Percentiles rank a stretch among this genome's conserved stretches.
These are phyloP conservation scores for Ahaetulla prasina DNA, from an alignment of 2,113 vertebrate species.

Conservation along the genomic window DNA sequence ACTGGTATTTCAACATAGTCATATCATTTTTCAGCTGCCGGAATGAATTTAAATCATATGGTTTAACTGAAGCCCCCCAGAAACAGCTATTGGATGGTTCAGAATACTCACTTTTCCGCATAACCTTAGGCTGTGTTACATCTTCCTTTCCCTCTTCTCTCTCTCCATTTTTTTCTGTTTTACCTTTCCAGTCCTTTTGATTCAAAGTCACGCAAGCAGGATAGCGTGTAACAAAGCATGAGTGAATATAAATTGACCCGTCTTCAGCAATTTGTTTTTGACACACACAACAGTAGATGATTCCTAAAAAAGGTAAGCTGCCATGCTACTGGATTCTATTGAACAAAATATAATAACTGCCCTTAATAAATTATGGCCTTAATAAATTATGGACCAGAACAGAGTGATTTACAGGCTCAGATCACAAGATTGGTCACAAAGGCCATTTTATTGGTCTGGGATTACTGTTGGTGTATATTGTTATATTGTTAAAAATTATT, in stretches of 20 bases:
- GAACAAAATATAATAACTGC: neutral
- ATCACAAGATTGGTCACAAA: neutral
- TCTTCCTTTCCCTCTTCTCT: neutral
- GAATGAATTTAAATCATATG: conserved; percentile 5
- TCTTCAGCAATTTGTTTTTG: conserved; percentile 4
- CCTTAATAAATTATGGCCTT: neutral
- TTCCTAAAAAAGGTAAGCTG: conserved; percentile 5
- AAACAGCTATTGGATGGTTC: neutral
- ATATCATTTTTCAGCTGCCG: conserved; percentile 6
- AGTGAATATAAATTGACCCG: conserved; percentile 9
- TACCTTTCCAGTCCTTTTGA: neutral
- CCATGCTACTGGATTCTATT: neutral
- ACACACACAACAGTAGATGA: neutral
- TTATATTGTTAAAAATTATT: neutral
- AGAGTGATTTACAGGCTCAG: neutral
- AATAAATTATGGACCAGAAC: conserved; percentile 8
- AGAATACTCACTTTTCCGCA: neutral
- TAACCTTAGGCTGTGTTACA: neutral
- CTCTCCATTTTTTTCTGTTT: neutral
- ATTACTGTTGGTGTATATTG: neutral
- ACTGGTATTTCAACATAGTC: neutral
- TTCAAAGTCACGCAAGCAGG: neutral
- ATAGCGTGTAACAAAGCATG: neutral
- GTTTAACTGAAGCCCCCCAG: neutral
- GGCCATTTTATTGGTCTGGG: neutral